phyloP scores from a whole-genome alignment of 2,113 vertebrate genomes.

The Balaeniceps rex region DNA sequence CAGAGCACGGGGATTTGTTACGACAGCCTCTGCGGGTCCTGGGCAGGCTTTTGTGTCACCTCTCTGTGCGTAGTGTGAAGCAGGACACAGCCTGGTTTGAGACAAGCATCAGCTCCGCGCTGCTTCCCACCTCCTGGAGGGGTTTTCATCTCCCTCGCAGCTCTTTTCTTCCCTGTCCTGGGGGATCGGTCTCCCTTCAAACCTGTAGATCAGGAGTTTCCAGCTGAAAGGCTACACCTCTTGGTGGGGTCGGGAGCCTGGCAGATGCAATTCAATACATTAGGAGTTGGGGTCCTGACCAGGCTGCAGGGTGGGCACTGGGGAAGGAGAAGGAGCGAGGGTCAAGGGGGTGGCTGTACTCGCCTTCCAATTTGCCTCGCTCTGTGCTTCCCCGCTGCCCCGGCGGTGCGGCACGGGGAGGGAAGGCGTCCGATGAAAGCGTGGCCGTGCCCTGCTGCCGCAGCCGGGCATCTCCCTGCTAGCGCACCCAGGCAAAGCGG shows the following conservation, averaged over 20 bases:
- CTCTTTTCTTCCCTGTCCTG: not conserved
- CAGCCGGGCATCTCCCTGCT: not conserved
- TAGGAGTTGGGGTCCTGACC: not conserved
- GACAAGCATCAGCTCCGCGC: accelerated
- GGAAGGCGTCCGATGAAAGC: accelerated
- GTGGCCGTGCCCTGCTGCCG: accelerated
- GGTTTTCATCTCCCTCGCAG: not conserved
- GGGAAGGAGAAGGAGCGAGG: not conserved
- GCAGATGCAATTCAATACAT: not conserved
- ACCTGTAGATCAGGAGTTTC: not conserved
- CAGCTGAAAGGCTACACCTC: not conserved
- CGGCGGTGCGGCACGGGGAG: not conserved
- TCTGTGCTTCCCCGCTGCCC: not conserved
- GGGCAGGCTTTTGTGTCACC: not conserved
- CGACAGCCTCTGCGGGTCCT: not conserved
- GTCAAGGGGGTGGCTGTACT: not conserved
- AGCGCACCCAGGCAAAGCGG: not conserved
- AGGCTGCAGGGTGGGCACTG: not conserved
- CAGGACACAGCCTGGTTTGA: not conserved
- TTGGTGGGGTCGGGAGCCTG: not conserved
- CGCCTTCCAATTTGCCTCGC: not conserved
- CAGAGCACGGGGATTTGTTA: not conserved
- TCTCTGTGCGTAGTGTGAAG: accelerated
- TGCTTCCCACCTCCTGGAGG: not conserved
- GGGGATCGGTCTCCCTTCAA: not conserved